Conservation (phyloP, 1,140 invertebrate species). For the Cotesia glomerata region DNA sequence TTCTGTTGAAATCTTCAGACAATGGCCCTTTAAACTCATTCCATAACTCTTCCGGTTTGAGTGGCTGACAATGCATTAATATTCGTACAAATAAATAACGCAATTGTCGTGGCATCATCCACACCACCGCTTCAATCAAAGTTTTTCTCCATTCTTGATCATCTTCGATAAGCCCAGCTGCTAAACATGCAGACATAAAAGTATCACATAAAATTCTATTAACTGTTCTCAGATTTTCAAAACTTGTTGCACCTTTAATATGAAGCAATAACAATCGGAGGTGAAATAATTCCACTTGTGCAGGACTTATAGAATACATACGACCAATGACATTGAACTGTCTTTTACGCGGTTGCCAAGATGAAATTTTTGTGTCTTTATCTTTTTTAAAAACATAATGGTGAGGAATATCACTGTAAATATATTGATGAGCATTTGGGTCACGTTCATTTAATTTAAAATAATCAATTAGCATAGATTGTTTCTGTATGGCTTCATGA, state of each 20-base stretch:
- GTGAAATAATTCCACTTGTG: conserved; percentile 32
- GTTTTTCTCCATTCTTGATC: conserved; percentile 25
- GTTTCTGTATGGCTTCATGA: background rate
- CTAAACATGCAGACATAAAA: conserved; percentile 14
- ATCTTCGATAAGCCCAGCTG: conserved; percentile 32
- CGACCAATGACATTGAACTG: conserved; percentile 24
- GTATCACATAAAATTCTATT: conserved; percentile 15
- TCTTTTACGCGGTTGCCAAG: background rate
- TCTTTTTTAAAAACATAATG: background rate
- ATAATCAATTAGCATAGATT: background rate
- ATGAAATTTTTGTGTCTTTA: background rate
- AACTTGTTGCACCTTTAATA: conserved; percentile 24
- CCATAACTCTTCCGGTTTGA: background rate
- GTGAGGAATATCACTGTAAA: background rate
- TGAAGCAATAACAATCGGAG: conserved; percentile 17
- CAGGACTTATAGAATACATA: conserved; percentile 23
- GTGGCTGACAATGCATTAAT: background rate
- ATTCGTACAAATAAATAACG: background rate
- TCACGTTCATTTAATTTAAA: background rate
- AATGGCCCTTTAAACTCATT: background rate
- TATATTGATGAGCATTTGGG: background rate
- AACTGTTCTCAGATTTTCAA: conserved; percentile 23
- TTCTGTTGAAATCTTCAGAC: background rate
- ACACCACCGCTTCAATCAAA: background rate
- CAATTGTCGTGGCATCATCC: conserved; percentile 9